Conservation (phyloP, 2,888 invertebrate species). For the Patella pellucida region DNA sequence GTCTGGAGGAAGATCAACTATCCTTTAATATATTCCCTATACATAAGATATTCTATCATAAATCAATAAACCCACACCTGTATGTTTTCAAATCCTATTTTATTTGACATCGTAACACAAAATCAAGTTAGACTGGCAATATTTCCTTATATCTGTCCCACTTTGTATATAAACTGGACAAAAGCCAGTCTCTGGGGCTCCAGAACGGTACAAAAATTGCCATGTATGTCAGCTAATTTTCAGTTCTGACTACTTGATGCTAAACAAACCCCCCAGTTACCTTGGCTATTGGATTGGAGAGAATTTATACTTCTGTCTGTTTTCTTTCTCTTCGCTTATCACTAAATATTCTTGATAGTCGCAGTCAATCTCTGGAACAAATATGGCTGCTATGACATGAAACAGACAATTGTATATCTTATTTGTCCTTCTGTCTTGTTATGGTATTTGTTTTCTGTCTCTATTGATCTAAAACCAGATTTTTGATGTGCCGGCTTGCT, state of each 20-base stretch:
- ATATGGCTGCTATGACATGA: not conserved
- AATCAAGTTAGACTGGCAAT: constrained; percentile 7
- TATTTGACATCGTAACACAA: not conserved
- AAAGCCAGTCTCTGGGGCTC: constrained; percentile 8
- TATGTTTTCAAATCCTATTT: constrained; percentile 5
- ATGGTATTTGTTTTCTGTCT: constrained; percentile 10
- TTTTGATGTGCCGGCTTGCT: constrained; percentile 2
- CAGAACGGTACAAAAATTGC: constrained; percentile 2
- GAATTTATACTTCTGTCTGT: constrained; percentile 10
- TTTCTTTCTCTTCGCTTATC: constrained; percentile 1
- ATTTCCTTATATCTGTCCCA: constrained; percentile 10
- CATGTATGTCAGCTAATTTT: constrained; percentile 10
- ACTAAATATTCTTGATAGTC: constrained; percentile 12
- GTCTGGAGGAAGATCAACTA: too few relatives aligned
- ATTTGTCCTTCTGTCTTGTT: constrained; percentile 7
- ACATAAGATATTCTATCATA: not conserved
- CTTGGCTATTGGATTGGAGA: not conserved
- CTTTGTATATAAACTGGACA: constrained; percentile 4
- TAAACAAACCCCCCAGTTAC: constrained; percentile 7
- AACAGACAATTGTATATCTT: not conserved
- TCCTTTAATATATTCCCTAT: not conserved
- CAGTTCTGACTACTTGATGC: constrained; percentile 5
- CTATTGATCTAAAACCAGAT: not conserved
- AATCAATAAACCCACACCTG: constrained; percentile 2
- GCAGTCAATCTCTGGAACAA: constrained; percentile 6